These are phyloP conservation scores for Mastacembelus armatus DNA, from an alignment of 2,797 vertebrate genomes.

Conservation along the genomic window DNA sequence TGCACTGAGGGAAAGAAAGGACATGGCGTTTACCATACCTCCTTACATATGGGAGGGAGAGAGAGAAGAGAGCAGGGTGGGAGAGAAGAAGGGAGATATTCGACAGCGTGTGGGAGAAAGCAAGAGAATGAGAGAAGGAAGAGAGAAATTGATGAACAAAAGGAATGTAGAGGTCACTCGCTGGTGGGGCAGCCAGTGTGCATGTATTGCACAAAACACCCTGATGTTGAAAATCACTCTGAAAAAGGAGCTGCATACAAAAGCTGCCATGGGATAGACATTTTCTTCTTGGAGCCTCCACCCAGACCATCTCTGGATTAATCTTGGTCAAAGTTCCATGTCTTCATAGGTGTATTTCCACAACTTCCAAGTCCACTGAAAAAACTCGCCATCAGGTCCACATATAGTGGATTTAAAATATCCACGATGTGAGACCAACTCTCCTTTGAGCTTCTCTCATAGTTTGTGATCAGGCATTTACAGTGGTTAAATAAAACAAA, in stretches of 20 bases:
- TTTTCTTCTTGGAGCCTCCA: conserved; percentile 22
- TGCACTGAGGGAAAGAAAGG: conserved; percentile 92
- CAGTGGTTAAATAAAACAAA: conserved; percentile 13
- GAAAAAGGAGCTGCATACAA: conserved; percentile 3
- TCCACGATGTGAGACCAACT: conserved; percentile 14
- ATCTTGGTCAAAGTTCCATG: conserved; percentile 8
- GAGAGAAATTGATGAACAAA: conserved; percentile 11
- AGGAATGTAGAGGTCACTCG: conserved; percentile 19
- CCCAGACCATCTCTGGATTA: background rate
- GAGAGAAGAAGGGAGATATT: conserved; percentile 6
- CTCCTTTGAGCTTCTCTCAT: conserved; percentile 15
- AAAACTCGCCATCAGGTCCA: conserved; percentile 13
- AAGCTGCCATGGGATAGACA: background rate
- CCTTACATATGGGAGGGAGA: conserved; percentile 50
- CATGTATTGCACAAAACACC: conserved; percentile 16
- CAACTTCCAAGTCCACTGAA: too few species aligned
- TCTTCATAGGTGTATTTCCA: conserved; percentile 16
- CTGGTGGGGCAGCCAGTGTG: conserved; percentile 4
- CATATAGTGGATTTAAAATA: conserved; percentile 4
- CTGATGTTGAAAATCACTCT: conserved; percentile 11
- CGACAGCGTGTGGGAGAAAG: background rate
- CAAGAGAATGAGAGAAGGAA: background rate
- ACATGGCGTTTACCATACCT: conserved; percentile 86
- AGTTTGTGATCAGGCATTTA: conserved; percentile 18
- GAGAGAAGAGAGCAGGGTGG: conserved; percentile 3